Evolutionary conservation across 2,113 vertebrate species (phyloP), one percentile per base, ranked within the genome.

Genomic region (Jaculus jaculus): DNA sequence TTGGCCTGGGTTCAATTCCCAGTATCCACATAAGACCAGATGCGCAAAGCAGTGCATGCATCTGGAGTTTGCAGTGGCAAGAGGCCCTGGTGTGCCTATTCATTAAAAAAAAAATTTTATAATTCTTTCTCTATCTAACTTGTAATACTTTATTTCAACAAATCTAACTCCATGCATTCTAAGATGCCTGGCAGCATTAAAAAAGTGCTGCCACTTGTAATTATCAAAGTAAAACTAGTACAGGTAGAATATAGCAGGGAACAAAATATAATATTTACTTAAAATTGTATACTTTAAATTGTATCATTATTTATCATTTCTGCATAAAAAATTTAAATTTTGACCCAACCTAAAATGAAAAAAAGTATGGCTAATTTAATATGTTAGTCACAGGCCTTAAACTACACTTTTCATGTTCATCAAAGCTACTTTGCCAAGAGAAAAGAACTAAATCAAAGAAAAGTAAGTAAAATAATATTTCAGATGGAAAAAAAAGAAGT

Each of bases 401-500:
- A 94, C 61, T 17, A 90, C n/a, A 84, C 34, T 85, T 79, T 90
- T 82, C 74, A 37, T 34, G 2, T 82, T 90, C 77, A 68, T 65
- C 28, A 83, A 82, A 68, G n/a, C 23, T 54, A 21, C 13, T 60
- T 75, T 80, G 93, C 34, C 28, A 61, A 90, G 26, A 93, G 42
- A 66, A 95, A 92, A 79, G 16, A 91, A 84, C 17, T 37, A 26
- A 88, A 84, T 81, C 21, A 61, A 78, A 91, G 30, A 58, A 78
- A 78, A 58, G 60, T 68, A 60, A 77, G 51, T 39, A 84, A 92
- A 89, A 77, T 85, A 89, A 77, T 85, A 90, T 74, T 79, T 74
- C 68, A 88, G 37, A 42, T 89, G 47, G 88, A 51, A 7, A 90
- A 89, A 26, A 89, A 92, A 18, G 28, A 61, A 39, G n/a, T n/a